These are phyloP conservation scores for Neotoma lepida DNA, from an alignment of 2,113 vertebrate species.

Conservation along the genomic window DNA sequence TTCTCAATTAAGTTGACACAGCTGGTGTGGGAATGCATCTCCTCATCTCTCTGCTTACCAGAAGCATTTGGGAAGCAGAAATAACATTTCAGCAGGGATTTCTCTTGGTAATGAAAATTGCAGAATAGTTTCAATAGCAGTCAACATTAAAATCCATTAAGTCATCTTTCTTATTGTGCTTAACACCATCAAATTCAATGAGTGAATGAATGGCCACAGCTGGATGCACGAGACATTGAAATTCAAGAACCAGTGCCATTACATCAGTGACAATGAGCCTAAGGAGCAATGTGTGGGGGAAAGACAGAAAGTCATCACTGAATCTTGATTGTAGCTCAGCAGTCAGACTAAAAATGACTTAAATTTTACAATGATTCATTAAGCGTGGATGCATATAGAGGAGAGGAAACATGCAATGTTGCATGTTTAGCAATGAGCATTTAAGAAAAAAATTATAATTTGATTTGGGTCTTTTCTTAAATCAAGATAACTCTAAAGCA, in stretches of 20 bases:
- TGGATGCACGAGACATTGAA: slow-evolving; percentile 65
- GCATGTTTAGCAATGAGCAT: background rate
- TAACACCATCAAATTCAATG: slow-evolving; percentile 55
- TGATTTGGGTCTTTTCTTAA: slow-evolving; percentile 36
- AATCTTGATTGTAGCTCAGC: slow-evolving; percentile 44
- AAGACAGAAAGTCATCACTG: slow-evolving; percentile 3
- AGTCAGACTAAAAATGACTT: slow-evolving; percentile 28
- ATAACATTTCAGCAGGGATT: slow-evolving; percentile 55
- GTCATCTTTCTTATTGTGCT: slow-evolving; percentile 78
- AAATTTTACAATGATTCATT: background rate
- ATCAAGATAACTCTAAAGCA: slow-evolving; percentile 27
- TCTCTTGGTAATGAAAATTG: slow-evolving; percentile 77
- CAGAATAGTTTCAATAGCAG: slow-evolving; percentile 72
- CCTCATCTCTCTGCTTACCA: slow-evolving; percentile 47
- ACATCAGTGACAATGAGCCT: slow-evolving; percentile 21
- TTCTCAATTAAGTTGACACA: slow-evolving; percentile 59
- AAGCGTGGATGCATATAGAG: background rate
- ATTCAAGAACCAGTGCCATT: slow-evolving; percentile 16
- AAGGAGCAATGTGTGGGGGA: background rate
- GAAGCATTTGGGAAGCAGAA: slow-evolving; percentile 55
- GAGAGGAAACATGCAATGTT: background rate
- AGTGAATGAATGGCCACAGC: slow-evolving; percentile 67
- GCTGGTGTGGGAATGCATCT: slow-evolving; percentile 43
- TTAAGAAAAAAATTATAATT: slow-evolving; percentile 33
- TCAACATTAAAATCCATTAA: slow-evolving; percentile 82